Conservation (phyloP, 2,888 invertebrate species). For the Eledone cirrhosa region DNA sequence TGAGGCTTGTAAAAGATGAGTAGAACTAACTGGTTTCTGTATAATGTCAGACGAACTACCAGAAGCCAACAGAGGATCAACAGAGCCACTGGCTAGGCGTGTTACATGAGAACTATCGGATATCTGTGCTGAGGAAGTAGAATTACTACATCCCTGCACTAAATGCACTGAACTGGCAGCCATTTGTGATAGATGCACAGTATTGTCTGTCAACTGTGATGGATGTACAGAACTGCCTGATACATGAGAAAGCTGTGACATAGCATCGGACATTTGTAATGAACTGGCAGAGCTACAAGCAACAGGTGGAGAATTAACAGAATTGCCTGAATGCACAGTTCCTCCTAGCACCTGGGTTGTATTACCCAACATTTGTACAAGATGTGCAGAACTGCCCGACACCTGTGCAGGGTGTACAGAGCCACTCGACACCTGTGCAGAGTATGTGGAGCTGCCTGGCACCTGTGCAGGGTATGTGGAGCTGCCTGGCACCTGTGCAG, state of each 20-base stretch:
- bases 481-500: conserved; percentile 3
- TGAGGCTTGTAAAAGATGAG: neutral
- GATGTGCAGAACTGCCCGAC: neutral
- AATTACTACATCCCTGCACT: neutral
- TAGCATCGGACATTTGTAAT: neutral
- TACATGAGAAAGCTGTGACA: neutral
- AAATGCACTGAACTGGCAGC: neutral
- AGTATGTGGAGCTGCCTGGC: neutral
- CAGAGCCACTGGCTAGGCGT: neutral
- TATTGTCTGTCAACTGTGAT: conserved; percentile 14
- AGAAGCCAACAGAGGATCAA: neutral
- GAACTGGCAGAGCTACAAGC: conserved; percentile 14
- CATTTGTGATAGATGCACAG: conserved; percentile 4
- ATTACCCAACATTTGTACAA: neutral
- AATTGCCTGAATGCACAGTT: neutral
- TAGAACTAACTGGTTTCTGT: neutral
- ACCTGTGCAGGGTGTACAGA: conserved; percentile 12
- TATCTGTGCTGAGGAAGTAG: neutral
- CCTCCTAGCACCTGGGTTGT: neutral
- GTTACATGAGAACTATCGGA: conserved; percentile 2
- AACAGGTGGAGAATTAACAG: neutral
- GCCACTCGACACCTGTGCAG: conserved; percentile 16
- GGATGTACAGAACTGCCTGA: conserved; percentile 12
- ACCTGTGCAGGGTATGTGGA: neutral
- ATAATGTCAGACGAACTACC: neutral